Base-by-base conservation (phyloP, 2,113 vertebrate species). In the Odobenus rosmarus region DNA sequence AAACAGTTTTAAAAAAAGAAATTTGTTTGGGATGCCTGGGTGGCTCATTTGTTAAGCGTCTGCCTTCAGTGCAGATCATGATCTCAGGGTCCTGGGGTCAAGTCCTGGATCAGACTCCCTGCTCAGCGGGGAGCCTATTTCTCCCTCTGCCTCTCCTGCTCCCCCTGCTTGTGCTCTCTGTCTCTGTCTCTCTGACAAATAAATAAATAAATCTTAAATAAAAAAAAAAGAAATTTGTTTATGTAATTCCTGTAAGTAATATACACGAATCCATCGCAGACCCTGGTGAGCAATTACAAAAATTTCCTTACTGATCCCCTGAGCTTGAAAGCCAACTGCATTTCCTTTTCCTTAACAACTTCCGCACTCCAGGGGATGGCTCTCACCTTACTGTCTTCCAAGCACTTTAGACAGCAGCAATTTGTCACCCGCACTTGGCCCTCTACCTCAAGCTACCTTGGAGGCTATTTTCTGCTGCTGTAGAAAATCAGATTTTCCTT, bases 301-400 rank as follows among this genome's bases (percentile, higher is more conserved):
- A 46, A 19, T 49, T 49, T 74, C 23, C 36, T 86, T 84, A 24
- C 11, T 26, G 26, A 57, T 57, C 36, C 7, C 4, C 49, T 23
- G 8, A 12, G 59, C 79, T 1, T n/a, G 62, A 55, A 71, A 85
- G 76, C 12, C 3, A 28, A 14, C 21, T 31, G 2, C 16, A 11
- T 26, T 69, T 76, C 51, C 74, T 83, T 95, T 76, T 94, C 55
- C 13, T 39, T 62, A 51, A 49, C 1, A 23, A 3, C 33, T 23
- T 16, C 1, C 11, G 1, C 1, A 0, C n/a, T 61, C 2, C 39
- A n/a, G 13, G 36, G 71, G 14, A 3, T 24, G 8, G 59, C 33
- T 76, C 12, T 53, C 5, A 26, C 3, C 9, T 74, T 18, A 23
- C 31, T 80, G 11, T 31, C 23, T 55, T 33, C 59, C 71, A 39